Evolutionary conservation across 2,888 invertebrate species (phyloP).

Genomic region (Phengaris arion): DNA sequence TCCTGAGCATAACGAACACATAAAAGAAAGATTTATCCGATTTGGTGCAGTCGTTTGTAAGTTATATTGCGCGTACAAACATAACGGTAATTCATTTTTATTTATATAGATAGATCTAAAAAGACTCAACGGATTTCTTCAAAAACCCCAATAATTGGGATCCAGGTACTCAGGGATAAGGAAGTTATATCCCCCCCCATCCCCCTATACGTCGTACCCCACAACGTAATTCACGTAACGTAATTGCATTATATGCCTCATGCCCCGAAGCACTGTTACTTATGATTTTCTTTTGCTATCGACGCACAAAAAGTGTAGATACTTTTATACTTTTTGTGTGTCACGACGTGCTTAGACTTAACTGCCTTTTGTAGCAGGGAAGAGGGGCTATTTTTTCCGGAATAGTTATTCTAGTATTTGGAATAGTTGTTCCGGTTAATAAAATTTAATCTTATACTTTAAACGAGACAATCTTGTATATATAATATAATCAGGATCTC

Average conservation of each 20-base stretch:
- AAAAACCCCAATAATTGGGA: conserved; percentile 19
- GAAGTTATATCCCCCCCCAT: background rate
- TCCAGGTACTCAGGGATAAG: conserved; percentile 17
- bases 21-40: too few species aligned
- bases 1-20: too few species aligned
- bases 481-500: too few species aligned
- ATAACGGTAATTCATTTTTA: too few species aligned
- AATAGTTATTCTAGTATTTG: background rate
- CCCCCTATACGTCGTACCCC: background rate
- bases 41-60: too few species aligned
- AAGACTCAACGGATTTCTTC: conserved; percentile 1
- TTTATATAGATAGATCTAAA: too few species aligned
- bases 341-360: conserved; percentile 6
- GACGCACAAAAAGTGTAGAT: conserved; percentile 25
- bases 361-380: background rate
- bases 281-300: conserved; percentile 31
- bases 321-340: conserved; percentile 26
- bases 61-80: too few species aligned
- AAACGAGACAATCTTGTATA: too few species aligned
- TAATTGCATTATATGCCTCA: conserved; percentile 32
- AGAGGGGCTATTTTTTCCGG: background rate
- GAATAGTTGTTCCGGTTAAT: too few species aligned
- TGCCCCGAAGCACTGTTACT: conserved; percentile 27
- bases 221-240: conserved; percentile 23
- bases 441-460: too few species aligned